A percentile compares a stretch with the other conserved stretches of the same genome.
Evolutionary conservation across 2,888 invertebrate species (phyloP).

Genomic region (Euzophera pinguis): DNA sequence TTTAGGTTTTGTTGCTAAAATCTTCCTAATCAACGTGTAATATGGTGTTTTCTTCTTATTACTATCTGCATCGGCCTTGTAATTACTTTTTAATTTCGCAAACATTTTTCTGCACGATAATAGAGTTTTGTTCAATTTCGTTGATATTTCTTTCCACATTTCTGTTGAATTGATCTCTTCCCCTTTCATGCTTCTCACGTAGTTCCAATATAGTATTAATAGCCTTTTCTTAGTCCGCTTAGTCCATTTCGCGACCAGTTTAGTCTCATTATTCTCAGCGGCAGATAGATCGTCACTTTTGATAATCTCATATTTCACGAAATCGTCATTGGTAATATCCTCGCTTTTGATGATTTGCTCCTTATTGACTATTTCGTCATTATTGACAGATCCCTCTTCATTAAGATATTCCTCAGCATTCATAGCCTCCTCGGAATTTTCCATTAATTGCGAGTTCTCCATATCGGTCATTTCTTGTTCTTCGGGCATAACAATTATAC

Average conservation of each 20-base stretch:
- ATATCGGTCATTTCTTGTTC: constrained; percentile 46
- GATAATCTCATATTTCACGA: background rate
- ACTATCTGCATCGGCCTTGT: constrained; percentile 30
- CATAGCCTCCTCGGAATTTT: constrained; percentile 20
- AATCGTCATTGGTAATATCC: too few species aligned
- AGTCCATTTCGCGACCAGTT: constrained; percentile 46
- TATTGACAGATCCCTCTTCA: too few species aligned
- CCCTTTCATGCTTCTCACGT: constrained; percentile 45
- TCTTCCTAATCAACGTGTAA: constrained; percentile 45
- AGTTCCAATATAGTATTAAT: constrained; percentile 52
- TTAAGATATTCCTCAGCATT: constrained; percentile 11
- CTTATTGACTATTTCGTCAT: too few species aligned
- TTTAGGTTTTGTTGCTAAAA: constrained; percentile 48
- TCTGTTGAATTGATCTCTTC: constrained; percentile 46
- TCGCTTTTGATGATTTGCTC: too few species aligned
- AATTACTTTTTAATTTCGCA: constrained; percentile 45
- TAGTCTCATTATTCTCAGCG: constrained; percentile 16
- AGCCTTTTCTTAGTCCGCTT: constrained; percentile 50
- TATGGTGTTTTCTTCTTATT: constrained; percentile 34
- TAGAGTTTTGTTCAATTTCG: constrained; percentile 46
- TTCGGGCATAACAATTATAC: constrained; percentile 70
- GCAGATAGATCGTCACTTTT: constrained; percentile 15
- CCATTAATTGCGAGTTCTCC: constrained; percentile 41
- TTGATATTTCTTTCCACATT: constrained; percentile 59
- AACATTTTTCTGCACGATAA: constrained; percentile 55